Base-by-base conservation (phyloP, 1,140 invertebrate genomes). In the Gryllus bimaculatus region DNA sequence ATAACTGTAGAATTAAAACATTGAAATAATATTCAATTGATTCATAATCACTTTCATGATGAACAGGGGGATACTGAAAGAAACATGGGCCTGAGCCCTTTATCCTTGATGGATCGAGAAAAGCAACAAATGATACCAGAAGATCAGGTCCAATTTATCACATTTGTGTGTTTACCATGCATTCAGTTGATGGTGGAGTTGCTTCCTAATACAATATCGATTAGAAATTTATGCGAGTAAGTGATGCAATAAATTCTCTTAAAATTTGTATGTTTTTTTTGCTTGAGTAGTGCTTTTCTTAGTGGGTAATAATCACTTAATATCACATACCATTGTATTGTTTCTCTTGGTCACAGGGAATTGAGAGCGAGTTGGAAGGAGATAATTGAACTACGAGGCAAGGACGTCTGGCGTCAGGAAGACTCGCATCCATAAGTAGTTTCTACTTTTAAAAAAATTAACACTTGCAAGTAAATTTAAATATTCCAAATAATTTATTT, bases 61-160 rank as follows among this genome's bases (percentile, higher is more conserved):
- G 83, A 85, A 89, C 86, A 89, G 89, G 20, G 89, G 89, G 79
- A 84, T 84, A 78, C 89, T 89, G 82, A 87, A 88, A 13, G 83
- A 83, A 20, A 85, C 54, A 66, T 89, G 86, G 88, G 88, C 47
- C 86, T 88, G 82, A 86, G 83, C 0, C 89, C 89, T 0, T 84
- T 89, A 12, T 86, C 88, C 80, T 87, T 89, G 84, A 89, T 89
- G 88, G 88, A 90, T 83, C 83, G 88, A 18, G 86, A 86, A 5
- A 87, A 88, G 79, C 82, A 84, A 81, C 79, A 85, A 81, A 86
- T 86, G 81, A 86, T 89, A 81, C 87, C 88, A 5, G 87, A 88
- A 12, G 89, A 90, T 82, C 89, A 90, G 84, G 86, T 89, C 18
- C 87, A 90, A 81, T 90, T 90, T 83, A 81, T 89, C 10, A 86